Conservation (phyloP, 2,113 vertebrate species). For the Ornithorhynchus anatinus region DNA sequence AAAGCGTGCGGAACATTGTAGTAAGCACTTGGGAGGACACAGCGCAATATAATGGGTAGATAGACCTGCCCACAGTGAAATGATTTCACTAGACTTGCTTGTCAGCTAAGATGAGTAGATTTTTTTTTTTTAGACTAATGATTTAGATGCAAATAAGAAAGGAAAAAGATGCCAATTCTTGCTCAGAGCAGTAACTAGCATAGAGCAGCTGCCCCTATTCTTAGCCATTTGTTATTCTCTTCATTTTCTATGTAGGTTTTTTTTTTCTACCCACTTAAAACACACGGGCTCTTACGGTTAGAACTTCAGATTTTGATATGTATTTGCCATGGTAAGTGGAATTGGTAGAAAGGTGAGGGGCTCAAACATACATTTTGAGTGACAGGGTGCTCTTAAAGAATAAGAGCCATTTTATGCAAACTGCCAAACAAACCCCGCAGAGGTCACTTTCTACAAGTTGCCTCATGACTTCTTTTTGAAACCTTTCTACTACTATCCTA, state of each 20-base stretch:
- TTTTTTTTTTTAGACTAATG: constrained; percentile 6
- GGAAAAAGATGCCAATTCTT: constrained; percentile 18
- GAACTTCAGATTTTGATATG: constrained; percentile 25
- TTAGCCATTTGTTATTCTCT: constrained; percentile 31
- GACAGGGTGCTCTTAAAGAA: not conserved
- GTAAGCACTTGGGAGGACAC: not conserved
- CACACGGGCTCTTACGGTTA: not conserved
- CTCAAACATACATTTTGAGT: not conserved
- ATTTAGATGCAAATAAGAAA: constrained; percentile 33
- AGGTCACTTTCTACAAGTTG: constrained; percentile 4
- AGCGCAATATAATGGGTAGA: not conserved
- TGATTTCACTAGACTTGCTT: not conserved
- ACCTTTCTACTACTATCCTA: constrained; percentile 22
- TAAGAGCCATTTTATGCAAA: not conserved
- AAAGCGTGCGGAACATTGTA: not conserved
- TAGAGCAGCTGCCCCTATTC: constrained; percentile 20
- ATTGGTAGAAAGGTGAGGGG: not conserved
- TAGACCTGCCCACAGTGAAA: constrained; percentile 12
- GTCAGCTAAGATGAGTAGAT: constrained; percentile 1
- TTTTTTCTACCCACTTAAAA: constrained; percentile 5
- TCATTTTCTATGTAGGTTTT: constrained; percentile 1
- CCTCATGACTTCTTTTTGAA: constrained; percentile 21
- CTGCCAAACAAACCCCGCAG: not conserved
- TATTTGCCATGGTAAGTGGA: not conserved
- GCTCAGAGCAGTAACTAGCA: not conserved